Percentiles rank a stretch among this genome's conserved stretches.
Evolutionary conservation across 2,113 vertebrate species (phyloP).

Genomic region (Syngnathus floridae): DNA sequence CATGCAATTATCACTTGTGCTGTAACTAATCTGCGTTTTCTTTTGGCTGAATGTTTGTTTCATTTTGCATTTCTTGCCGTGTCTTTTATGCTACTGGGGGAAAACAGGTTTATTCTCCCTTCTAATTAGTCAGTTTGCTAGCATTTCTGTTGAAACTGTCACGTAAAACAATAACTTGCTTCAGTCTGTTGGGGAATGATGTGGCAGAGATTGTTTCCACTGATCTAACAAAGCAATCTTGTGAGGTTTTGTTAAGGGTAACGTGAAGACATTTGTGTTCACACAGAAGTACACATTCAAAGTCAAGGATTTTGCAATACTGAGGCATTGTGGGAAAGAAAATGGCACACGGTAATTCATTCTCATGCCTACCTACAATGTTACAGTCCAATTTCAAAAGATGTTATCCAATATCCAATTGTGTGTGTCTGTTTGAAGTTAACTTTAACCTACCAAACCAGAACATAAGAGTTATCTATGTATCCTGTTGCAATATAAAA

Average conservation of each 20-base stretch:
- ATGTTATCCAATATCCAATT: neutral
- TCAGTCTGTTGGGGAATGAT: conserved; percentile 1
- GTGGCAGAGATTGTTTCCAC: conserved; percentile 18
- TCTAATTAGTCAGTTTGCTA: neutral
- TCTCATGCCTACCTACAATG: neutral
- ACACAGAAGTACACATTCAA: conserved; percentile 25
- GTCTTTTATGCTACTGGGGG: neutral
- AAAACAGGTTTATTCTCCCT: neutral
- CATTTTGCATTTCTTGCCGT: neutral
- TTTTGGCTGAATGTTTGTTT: neutral
- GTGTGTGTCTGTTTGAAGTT: neutral
- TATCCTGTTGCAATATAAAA: neutral
- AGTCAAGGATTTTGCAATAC: conserved; percentile 13
- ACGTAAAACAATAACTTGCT: conserved; percentile 22
- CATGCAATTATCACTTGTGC: conserved; percentile 8
- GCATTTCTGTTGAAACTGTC: conserved; percentile 25
- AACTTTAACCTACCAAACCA: neutral
- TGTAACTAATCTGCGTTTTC: neutral
- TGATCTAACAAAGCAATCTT: conserved; percentile 31
- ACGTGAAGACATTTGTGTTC: conserved; percentile 21
- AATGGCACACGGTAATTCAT: neutral
- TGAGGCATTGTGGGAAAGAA: neutral
- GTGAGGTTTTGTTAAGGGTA: conserved; percentile 24
- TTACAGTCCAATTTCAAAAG: neutral
- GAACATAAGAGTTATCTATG: neutral